A percentile compares a stretch with the other conserved stretches of the same genome.
Conservation (phyloP, 2,888 invertebrate species). For the Acleris literana region DNA sequence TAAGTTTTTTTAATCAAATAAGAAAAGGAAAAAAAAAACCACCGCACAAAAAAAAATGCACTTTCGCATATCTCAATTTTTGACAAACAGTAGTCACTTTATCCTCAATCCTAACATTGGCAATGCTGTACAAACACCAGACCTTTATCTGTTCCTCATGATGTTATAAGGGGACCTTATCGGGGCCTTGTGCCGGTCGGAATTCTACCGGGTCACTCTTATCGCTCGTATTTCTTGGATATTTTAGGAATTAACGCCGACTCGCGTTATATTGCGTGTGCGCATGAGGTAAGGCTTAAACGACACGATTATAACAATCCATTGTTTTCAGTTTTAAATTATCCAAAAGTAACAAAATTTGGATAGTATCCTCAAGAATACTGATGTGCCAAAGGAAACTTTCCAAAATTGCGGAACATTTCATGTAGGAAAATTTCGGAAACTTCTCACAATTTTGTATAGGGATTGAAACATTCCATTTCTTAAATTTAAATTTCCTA, state of each 20-base stretch:
- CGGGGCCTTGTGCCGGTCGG: conserved; percentile 64
- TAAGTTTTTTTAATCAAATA: no score
- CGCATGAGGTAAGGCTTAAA: background rate
- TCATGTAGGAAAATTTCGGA: no score
- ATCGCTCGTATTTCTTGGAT: conserved; percentile 40
- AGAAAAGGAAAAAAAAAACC: no score
- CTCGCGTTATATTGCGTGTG: background rate
- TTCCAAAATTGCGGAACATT: no score
- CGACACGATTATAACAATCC: background rate
- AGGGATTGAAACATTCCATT: no score
- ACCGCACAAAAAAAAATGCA: no score
- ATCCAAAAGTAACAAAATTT: no score
- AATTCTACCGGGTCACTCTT: conserved; percentile 62
- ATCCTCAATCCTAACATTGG: conserved; percentile 5
- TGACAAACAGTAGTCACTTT: background rate
- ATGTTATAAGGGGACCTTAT: conserved; percentile 55
- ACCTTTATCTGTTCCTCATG: conserved; percentile 37
- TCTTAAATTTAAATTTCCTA: no score
- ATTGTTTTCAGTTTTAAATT: background rate
- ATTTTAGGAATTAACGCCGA: conserved; percentile 19
- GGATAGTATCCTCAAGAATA: no score
- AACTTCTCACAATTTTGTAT: no score
- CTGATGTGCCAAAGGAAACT: no score
- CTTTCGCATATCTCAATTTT: background rate
- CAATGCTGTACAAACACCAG: conserved; percentile 28